Evolutionary conservation across 1,140 invertebrate species (phyloP).

Genomic region (Belonocnema kinseyi): DNA sequence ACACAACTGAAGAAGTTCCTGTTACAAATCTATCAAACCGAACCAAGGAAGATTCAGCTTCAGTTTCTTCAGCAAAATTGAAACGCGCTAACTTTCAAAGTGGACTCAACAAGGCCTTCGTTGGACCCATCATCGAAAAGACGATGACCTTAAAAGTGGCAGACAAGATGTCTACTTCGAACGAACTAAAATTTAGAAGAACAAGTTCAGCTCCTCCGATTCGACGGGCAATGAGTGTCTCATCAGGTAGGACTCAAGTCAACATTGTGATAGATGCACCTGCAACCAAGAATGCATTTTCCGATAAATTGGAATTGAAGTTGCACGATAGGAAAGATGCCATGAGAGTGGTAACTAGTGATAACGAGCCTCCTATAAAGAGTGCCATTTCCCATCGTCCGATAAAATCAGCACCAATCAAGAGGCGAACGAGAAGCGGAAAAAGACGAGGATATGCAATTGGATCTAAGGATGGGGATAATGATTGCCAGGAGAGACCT

Average conservation of each 20-base stretch:
- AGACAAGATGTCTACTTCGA: neutral
- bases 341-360: constrained; percentile 33
- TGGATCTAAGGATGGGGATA: constrained; percentile 49
- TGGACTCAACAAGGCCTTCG: constrained; percentile 64
- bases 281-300: constrained; percentile 34
- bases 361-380: constrained; percentile 42
- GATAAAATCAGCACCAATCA: constrained; percentile 65
- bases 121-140: constrained; percentile 47
- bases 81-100: constrained; percentile 67
- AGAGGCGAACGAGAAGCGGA: constrained; percentile 62
- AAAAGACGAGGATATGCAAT: constrained; percentile 56
- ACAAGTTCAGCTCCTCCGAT: constrained; percentile 66
- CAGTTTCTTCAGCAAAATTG: constrained; percentile 54
- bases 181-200: constrained; percentile 45
- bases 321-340: constrained; percentile 41
- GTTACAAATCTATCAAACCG: constrained; percentile 15
- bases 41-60: constrained; percentile 15
- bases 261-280: constrained; percentile 63
- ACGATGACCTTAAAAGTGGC: constrained; percentile 38
- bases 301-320: constrained; percentile 38
- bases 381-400: constrained; percentile 45
- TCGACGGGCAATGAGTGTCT: constrained; percentile 41
- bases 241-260: constrained; percentile 50
- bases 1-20: neutral
- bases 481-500: constrained; percentile 36